These are phyloP conservation scores for Mystacides longicornis DNA, from an alignment of 2,888 invertebrate species.

Conservation along the genomic window DNA sequence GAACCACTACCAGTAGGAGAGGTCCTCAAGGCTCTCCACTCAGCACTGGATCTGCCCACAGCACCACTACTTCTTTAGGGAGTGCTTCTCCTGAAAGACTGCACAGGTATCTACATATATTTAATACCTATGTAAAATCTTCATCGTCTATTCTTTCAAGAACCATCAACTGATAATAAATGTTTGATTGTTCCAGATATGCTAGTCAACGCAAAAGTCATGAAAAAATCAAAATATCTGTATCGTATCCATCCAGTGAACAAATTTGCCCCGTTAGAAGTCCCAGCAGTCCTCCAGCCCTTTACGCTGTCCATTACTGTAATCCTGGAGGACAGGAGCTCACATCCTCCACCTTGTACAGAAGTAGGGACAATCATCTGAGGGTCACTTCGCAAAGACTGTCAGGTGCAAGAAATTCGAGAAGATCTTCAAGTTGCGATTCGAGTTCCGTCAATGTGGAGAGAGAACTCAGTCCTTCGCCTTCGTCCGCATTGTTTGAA, in stretches of 20 bases:
- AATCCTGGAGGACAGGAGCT: slow-evolving; percentile 55
- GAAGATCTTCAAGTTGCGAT: slow-evolving; percentile 45
- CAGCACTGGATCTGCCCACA: slow-evolving; percentile 62
- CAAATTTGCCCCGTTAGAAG: slow-evolving; percentile 47
- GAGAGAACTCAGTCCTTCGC: slow-evolving; percentile 41
- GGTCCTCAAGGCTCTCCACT: slow-evolving; percentile 54
- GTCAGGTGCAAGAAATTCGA: slow-evolving; percentile 28
- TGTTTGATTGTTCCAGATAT: slow-evolving; percentile 37
- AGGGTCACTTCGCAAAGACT: slow-evolving; percentile 41
- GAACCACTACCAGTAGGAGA: slow-evolving; percentile 54
- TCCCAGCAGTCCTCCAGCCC: slow-evolving; percentile 42
- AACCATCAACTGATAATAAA: no score
- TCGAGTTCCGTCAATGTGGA: slow-evolving; percentile 38
- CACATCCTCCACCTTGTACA: slow-evolving; percentile 45
- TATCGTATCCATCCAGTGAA: slow-evolving; percentile 77
- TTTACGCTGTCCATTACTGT: slow-evolving; percentile 63
- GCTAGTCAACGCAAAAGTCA: slow-evolving; percentile 57
- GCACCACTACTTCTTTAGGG: slow-evolving; percentile 56
- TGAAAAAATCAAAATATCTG: slow-evolving; percentile 79
- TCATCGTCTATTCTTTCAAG: no score
- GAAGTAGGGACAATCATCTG: slow-evolving; percentile 48
- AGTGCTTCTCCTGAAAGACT: slow-evolving; percentile 59
- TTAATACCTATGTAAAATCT: background rate
- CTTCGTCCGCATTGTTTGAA: slow-evolving; percentile 44
- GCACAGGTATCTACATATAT: slow-evolving; percentile 34